phyloP scores from a whole-genome alignment of 2,888 invertebrate species.

The Mystacides longicornis region DNA sequence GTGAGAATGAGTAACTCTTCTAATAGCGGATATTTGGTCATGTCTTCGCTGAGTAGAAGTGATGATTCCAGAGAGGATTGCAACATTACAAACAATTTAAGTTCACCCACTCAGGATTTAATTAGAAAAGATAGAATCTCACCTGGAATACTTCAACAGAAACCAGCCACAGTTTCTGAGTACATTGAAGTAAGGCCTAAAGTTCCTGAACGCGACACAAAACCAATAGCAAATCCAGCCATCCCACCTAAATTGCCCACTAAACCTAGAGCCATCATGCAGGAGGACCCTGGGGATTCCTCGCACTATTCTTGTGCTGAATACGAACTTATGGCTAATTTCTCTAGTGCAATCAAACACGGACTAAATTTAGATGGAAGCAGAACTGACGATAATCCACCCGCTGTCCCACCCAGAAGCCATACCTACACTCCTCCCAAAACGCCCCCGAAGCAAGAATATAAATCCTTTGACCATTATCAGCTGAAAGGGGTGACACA shows the following conservation, averaged over 20 bases:
- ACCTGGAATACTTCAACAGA: slow-evolving; percentile 6
- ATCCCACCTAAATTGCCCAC: not conserved
- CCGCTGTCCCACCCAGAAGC: slow-evolving; percentile 37
- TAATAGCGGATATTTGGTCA: slow-evolving; percentile 41
- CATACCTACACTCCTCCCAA: slow-evolving; percentile 20
- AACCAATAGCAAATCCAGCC: slow-evolving; percentile 10
- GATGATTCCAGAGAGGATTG: not conserved
- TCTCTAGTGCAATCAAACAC: slow-evolving; percentile 34
- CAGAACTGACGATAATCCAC: slow-evolving; percentile 30
- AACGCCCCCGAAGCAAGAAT: slow-evolving; percentile 8
- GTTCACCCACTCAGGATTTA: slow-evolving; percentile 6
- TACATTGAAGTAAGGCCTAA: slow-evolving; percentile 35
- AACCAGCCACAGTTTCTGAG: slow-evolving; percentile 26
- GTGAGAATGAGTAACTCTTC: slow-evolving; percentile 40
- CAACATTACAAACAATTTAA: not conserved
- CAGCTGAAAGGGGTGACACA: slow-evolving; percentile 12
- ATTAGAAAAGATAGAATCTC: slow-evolving; percentile 5
- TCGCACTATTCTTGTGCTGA: slow-evolving; percentile 34
- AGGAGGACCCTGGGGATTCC: slow-evolving; percentile 28
- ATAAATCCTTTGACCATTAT: slow-evolving; percentile 22
- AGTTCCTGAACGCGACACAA: slow-evolving; percentile 33
- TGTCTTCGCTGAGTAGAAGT: slow-evolving; percentile 28
- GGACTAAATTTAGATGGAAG: not conserved
- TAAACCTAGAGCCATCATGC: slow-evolving; percentile 28
- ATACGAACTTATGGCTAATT: slow-evolving; percentile 45